Percentiles rank a stretch among this genome's conserved stretches.
Evolutionary conservation across 2,888 invertebrate species (phyloP).

Genomic region (Amphipyra tragopoginis): DNA sequence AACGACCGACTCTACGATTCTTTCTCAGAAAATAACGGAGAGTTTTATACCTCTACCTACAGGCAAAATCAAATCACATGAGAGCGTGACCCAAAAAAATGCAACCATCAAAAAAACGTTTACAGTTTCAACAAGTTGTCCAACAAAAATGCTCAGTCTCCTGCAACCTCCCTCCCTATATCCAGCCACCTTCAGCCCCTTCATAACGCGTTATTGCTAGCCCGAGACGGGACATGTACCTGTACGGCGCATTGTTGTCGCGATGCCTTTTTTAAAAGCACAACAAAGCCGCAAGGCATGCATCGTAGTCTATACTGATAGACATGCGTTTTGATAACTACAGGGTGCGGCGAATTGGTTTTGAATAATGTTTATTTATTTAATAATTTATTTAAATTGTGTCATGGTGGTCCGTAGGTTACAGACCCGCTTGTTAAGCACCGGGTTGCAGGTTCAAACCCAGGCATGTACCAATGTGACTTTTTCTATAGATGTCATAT

Average conservation of each 20-base stretch:
- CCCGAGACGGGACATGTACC: constrained; percentile 68
- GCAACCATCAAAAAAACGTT: no score
- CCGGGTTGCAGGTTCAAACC: no score
- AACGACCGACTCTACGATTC: no score
- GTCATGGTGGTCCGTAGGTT: no score
- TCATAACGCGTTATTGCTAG: constrained; percentile 71
- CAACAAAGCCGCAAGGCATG: constrained; percentile 88
- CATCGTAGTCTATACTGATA: constrained; percentile 75
- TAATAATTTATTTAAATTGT: no score
- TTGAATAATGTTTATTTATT: background rate
- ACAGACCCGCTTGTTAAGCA: no score
- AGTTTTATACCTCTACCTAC: no score
- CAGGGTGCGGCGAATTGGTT: constrained; percentile 62
- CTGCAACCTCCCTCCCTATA: constrained; percentile 26
- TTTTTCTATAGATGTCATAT: no score
- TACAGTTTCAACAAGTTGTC: constrained; percentile 1
- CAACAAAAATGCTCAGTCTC: constrained; percentile 2
- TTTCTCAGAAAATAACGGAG: no score
- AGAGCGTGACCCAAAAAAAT: no score
- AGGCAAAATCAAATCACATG: no score
- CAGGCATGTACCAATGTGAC: no score
- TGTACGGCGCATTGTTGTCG: constrained; percentile 77
- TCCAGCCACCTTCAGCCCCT: constrained; percentile 27
- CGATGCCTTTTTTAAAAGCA: constrained; percentile 81
- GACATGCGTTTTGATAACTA: constrained; percentile 69